Evolutionary conservation across 1,140 invertebrate genomes (phyloP).

Genomic region (Nasonia vitripennis): DNA sequence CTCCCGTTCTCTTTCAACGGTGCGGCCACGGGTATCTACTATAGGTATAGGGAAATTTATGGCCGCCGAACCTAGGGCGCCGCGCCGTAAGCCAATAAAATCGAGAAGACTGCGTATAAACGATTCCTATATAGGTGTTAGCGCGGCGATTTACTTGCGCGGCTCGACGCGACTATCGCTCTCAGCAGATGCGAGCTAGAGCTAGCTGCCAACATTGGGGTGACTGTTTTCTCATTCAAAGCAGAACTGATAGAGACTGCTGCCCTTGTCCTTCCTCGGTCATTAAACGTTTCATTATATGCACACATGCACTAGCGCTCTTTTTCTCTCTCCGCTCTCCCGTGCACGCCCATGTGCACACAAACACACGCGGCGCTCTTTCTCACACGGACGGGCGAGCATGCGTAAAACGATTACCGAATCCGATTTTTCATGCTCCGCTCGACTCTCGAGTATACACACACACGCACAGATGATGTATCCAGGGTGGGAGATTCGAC

Average conservation of each 20-base stretch:
- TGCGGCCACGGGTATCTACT: neutral
- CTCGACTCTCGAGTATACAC: slow-evolving; percentile 30
- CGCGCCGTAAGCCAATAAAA: slow-evolving; percentile 42
- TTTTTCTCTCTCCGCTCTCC: neutral
- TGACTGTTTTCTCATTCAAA: neutral
- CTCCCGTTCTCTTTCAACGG: neutral
- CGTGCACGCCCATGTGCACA: neutral
- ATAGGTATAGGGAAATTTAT: slow-evolving; percentile 40
- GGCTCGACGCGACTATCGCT: neutral
- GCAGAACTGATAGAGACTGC: neutral
- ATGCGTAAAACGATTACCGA: slow-evolving; percentile 47
- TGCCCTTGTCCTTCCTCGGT: neutral
- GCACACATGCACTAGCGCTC: neutral
- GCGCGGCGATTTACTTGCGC: neutral
- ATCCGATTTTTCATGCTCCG: slow-evolving; percentile 52
- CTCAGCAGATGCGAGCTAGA: neutral
- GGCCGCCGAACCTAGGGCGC: neutral
- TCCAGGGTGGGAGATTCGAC: neutral
- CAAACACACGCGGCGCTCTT: neutral
- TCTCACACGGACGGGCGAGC: neutral
- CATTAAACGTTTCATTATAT: slow-evolving; percentile 44
- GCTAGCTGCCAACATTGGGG: neutral
- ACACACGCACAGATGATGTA: neutral
- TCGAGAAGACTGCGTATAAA: neutral
- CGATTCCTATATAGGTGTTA: neutral